Percentiles rank a stretch among this genome's conserved stretches.
These are phyloP conservation scores for Nibea coibor DNA, from an alignment of 2,113 vertebrate genomes.

Conservation along the genomic window DNA sequence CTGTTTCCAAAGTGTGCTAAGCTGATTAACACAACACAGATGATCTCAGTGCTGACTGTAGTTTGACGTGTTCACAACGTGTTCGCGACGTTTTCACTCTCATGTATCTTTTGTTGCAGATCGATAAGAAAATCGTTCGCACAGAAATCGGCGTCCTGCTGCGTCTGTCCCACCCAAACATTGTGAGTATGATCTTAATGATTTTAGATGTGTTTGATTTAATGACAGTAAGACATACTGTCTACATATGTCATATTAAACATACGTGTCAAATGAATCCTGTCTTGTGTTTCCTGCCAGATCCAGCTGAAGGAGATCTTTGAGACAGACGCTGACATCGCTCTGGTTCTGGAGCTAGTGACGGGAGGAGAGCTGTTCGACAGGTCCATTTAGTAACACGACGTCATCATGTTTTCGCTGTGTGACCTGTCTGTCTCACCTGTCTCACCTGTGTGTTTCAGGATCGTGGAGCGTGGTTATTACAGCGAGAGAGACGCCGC, in stretches of 20 bases:
- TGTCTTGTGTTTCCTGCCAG: conserved; percentile 63
- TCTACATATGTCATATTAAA: neutral
- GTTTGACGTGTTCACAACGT: too few relatives aligned
- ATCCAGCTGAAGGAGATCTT: conserved; percentile 94
- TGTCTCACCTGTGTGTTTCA: conserved; percentile 43
- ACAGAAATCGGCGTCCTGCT: conserved; percentile 92
- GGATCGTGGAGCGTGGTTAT: conserved; percentile 91
- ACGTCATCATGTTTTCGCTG: too few relatives aligned
- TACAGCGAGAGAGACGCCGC: conserved; percentile 92
- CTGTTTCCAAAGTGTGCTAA: neutral
- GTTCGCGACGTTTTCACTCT: neutral
- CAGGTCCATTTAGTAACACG: conserved; percentile 72
- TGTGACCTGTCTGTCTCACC: too few relatives aligned
- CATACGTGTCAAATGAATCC: too few relatives aligned
- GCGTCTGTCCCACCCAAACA: conserved; percentile 90
- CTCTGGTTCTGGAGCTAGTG: conserved; percentile 90
- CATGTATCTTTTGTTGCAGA: conserved; percentile 76
- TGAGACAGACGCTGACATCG: conserved; percentile 89
- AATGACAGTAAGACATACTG: too few relatives aligned
- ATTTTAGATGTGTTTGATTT: too few relatives aligned
- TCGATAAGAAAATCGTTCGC: conserved; percentile 91
- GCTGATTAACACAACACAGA: neutral
- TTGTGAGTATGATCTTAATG: conserved; percentile 81
- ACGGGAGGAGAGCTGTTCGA: conserved; percentile 93
- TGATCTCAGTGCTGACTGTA: neutral